These are phyloP conservation scores for Selene dorsalis DNA, from an alignment of 2,797 vertebrate species.

Conservation along the genomic window DNA sequence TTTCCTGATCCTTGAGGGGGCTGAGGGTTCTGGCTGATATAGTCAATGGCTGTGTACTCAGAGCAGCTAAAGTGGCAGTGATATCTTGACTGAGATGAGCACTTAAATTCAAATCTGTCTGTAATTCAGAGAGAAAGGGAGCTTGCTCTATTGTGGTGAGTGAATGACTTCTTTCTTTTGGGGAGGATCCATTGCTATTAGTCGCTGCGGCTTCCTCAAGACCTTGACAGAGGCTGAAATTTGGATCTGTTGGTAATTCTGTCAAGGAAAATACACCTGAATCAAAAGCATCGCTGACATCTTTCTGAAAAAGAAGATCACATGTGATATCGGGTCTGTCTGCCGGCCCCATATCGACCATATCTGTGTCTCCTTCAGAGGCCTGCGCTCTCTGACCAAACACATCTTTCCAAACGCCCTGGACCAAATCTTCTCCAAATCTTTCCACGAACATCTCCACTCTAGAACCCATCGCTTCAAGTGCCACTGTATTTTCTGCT, in stretches of 20 bases:
- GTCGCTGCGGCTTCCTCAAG: background rate
- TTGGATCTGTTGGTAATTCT: constrained; percentile 42
- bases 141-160: constrained; percentile 17
- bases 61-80: background rate
- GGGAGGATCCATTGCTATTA: constrained; percentile 9
- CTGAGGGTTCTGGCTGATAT: constrained; percentile 27
- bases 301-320: constrained; percentile 49
- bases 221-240: constrained; percentile 20
- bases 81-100: constrained; percentile 31
- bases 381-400: constrained; percentile 41
- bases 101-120: constrained; percentile 39
- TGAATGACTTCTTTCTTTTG: constrained; percentile 3
- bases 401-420: constrained; percentile 67
- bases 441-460: constrained; percentile 55
- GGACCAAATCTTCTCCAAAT: constrained; percentile 69
- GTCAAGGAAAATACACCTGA: constrained; percentile 51
- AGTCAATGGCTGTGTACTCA: constrained; percentile 4
- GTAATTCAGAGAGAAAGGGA: constrained; percentile 13
- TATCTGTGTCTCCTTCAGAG: constrained; percentile 18
- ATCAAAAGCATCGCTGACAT: constrained; percentile 47
- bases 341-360: background rate
- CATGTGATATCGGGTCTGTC: constrained; percentile 8
- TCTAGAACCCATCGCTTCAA: constrained; percentile 50
- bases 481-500: constrained; percentile 32
- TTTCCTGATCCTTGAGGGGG: constrained; percentile 50